Evolutionary conservation across 2,797 vertebrate genomes (phyloP), one percentile per base, ranked within the genome.

Genomic region (Acanthiza pusilla): DNA sequence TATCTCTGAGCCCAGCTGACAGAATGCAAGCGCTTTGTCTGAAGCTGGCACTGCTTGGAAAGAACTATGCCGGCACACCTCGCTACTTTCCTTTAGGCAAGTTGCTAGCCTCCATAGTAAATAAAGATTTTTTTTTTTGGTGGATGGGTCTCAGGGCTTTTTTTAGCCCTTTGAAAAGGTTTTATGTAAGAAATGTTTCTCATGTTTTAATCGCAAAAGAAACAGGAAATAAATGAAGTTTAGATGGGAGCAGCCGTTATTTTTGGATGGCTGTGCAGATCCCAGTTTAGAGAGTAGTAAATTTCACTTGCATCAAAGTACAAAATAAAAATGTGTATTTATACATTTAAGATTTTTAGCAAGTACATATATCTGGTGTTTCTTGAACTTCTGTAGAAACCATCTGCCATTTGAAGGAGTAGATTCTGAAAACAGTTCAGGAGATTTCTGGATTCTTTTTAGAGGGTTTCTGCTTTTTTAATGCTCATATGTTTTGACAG

Each of bases 51-150:
- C 98, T 99, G 2, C 98, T 99, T 76, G 99, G 99, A n/a, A 99
- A 98, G 97, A 98, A 98, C 81, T 99, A 99, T 20, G 98, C 98
- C 27, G 98, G 99, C 89, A 99, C 99, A 10, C 99, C 99, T 26
- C 98, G 99, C 85, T 99, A 99, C 97, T 99, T 99, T 79, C 99
- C 99, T 61, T 95, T 99, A 92, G 99, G 99, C 99, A 97, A 97
- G 72, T 91, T 58, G 3, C 75, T 47, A 55, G 29, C 20, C 34
- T 48, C 12, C 19, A 15, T 20, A 47, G 14, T 65, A 21, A 40
- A 91, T 53, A 72, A 58, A 27, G 5, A 25, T 25, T 32, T 43
- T 2, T 50, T 15, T 50, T 15, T 66, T 32, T 63, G n/a, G 38
- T 54, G 30, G 30, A 14, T 26, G 8, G 9, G 2, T 75, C 36